Evolutionary conservation across 2,113 vertebrate species (phyloP), one percentile per base, ranked within the genome.

Genomic region (Mohoua ochrocephala): DNA sequence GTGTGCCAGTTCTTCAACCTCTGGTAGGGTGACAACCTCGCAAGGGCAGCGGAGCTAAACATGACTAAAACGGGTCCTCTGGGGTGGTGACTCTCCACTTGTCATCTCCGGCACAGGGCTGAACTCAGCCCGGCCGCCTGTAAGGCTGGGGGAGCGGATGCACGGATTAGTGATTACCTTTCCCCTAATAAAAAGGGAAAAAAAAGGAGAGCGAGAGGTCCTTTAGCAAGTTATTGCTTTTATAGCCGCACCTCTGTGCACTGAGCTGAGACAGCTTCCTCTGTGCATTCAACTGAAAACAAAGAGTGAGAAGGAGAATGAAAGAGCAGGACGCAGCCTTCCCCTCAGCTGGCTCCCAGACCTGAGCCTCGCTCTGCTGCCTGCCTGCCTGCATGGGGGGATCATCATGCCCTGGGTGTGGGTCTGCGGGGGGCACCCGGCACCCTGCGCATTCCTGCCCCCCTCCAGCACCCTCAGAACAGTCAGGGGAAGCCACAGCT

Each of bases 251-350:
- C 93, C 96, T 96, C 93, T 75, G 94, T 94, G 93, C 94, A 50
- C 33, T 93, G 95, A 97, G 86, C 95, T 92, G 95, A 96, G 95
- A 89, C 93, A n/a, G 93, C 95, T 97, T 97, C 93, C 97, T 94
- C 91, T 92, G 96, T 74, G 94, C 84, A 84, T 93, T 83, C 79
- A 94, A 45, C 91, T 97, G 97, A 88, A 97, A 97, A 98, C 96
- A 98, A 98, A 98, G 97, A 95, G 87, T 37, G 94, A 83, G 92
- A 67, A 70, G 24, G 35, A 83, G 95, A 94, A 93, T 75, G 75
- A 73, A 84, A 80, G 93, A 93, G 91, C 60, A 86, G 68, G 79
- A 73, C 0, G 13, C 76, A 33, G 74, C 60, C 57, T 71, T 91
- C 54, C 57, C 83, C 24, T 28, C 49, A 27, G 63, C 76, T 15